Percentiles rank a stretch among this genome's conserved stretches.
phyloP scores from a whole-genome alignment of 1,140 invertebrate genomes.

The Bicyclus anynana region DNA sequence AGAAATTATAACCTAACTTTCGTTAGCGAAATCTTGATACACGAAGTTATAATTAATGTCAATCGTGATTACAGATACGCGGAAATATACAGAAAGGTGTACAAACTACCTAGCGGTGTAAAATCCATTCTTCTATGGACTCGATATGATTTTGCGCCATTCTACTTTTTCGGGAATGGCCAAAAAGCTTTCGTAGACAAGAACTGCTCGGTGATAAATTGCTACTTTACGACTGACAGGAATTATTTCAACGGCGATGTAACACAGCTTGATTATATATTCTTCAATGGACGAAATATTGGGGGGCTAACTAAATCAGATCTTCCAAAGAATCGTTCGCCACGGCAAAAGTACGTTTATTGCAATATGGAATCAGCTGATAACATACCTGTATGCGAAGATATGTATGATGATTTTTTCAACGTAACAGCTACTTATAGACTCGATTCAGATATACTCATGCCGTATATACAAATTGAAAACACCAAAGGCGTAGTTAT shows the following conservation, averaged over 20 bases:
- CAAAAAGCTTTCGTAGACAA: slow-evolving; percentile 50
- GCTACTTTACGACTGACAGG: slow-evolving; percentile 52
- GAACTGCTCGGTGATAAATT: slow-evolving; percentile 55
- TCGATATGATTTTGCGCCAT: slow-evolving; percentile 37
- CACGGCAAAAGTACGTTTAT: slow-evolving; percentile 73
- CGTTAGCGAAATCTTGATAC: slow-evolving; percentile 29
- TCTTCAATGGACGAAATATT: slow-evolving; percentile 65
- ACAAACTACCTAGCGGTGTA: slow-evolving; percentile 34
- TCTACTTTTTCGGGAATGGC: slow-evolving; percentile 41
- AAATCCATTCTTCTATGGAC: slow-evolving; percentile 61
- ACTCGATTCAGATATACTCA: slow-evolving; percentile 75
- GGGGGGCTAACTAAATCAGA: slow-evolving; percentile 16
- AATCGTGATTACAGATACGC: slow-evolving; percentile 44
- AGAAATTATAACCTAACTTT: slow-evolving; percentile 18
- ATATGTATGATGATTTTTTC: slow-evolving; percentile 67
- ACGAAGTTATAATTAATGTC: slow-evolving; percentile 50
- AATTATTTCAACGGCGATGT: slow-evolving; percentile 46
- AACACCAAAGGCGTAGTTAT: slow-evolving; percentile 47
- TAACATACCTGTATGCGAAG: slow-evolving; percentile 54
- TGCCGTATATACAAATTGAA: slow-evolving; percentile 70
- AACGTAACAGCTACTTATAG: slow-evolving; percentile 82
- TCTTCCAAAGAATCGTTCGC: slow-evolving; percentile 52
- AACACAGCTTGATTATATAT: slow-evolving; percentile 64
- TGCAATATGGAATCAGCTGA: slow-evolving; percentile 74
- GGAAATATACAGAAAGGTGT: slow-evolving; percentile 43